Base-by-base conservation (phyloP, 1,140 invertebrate species). In the Bradynema listronoti region DNA sequence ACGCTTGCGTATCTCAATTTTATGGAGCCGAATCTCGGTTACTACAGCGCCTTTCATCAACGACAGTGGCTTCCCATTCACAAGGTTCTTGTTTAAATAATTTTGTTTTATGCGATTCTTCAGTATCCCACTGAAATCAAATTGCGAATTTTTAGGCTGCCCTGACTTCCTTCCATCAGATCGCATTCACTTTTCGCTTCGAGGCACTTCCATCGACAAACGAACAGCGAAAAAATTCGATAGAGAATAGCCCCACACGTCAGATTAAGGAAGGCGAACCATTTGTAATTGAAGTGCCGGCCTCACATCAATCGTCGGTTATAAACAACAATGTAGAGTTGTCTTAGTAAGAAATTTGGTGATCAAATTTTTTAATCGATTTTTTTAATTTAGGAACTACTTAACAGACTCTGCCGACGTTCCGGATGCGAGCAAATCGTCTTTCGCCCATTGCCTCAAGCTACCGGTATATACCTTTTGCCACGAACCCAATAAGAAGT, bases 161-260 rank as follows among this genome's bases (percentile, higher is more conserved):
- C 32, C 30, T 72, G 25, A 41, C 54, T 19, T 51, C 58, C 14
- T 67, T 65, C 50, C 65, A 67, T 33, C 60, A 71, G 42, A 63
- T 67, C 11, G 70, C 63, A 7, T 71, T 71, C 27, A 70, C 58
- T 19, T 47, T 52, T 61, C 45, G 52, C 16, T 73, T 71, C 36
- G 52, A 64, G 16, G 29, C 34, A n/a, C 30, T 67, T 4, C 65
- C 65, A 4, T 41, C 33, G 16, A 66, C 51, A 22, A 68, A 69
- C 30, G 16, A 63, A 6, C 60, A 67, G 29, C 41, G 50, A 27
- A 39, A 56, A 27, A 41, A 53, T 19, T 24, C 29, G 22, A n/a
- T 25, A 22, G 19, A 67, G 36, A 47, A 66, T 3, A 14, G 27
- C 29, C 29, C 27, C 9, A 36, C 32, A 5, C 22, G 14, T 9